These are phyloP conservation scores for Papilio aristodemus DNA, from an alignment of 1,140 invertebrate genomes.

Conservation along the genomic window DNA sequence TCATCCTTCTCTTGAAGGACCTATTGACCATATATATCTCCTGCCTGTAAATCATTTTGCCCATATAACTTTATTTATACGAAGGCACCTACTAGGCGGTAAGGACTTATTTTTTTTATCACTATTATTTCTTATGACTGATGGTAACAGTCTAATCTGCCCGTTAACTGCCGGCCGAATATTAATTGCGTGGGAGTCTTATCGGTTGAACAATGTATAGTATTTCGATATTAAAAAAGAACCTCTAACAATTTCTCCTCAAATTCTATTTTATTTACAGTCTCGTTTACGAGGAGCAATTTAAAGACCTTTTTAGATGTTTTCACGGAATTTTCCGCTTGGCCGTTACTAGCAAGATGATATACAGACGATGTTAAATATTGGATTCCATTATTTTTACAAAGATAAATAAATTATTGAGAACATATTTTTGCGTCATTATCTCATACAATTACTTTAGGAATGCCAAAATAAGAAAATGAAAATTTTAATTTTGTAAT, in stretches of 20 bases:
- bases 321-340: conserved; percentile 40
- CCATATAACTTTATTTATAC: not conserved
- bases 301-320: conserved; percentile 43
- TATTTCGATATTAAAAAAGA: conserved; percentile 35
- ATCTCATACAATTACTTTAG: conserved; percentile 39
- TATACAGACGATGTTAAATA: conserved; percentile 40
- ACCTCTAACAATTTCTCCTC: conserved; percentile 16
- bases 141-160: not conserved
- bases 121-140: not conserved
- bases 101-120: not conserved
- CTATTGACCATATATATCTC: not conserved
- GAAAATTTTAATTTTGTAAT: conserved; percentile 38
- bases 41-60: conserved; percentile 2
- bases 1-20: too few species aligned
- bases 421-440: conserved; percentile 41
- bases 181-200: conserved; percentile 24
- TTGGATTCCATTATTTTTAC: conserved; percentile 38
- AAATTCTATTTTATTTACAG: not conserved
- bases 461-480: conserved; percentile 40
- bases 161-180: conserved; percentile 11
- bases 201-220: conserved; percentile 32
- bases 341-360: conserved; percentile 39
- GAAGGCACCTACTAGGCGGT: not conserved
- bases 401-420: conserved; percentile 37
- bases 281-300: conserved; percentile 13